Base-by-base conservation (phyloP, 2,797 vertebrate species). In the Myiotriccus ornatus region DNA sequence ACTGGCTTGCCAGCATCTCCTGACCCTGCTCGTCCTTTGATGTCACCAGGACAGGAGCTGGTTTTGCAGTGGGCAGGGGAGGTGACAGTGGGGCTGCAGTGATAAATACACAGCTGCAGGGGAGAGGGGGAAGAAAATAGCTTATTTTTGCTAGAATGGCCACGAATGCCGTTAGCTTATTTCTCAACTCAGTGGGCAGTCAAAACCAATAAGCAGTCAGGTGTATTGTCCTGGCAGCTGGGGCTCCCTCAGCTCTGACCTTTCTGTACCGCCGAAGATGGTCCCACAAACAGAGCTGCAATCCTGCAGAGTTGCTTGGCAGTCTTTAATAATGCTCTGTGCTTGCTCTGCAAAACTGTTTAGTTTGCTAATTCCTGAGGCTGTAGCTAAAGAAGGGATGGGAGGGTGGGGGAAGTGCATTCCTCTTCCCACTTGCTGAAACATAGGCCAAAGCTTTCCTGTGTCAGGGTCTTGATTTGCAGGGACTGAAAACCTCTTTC, bases 341-440 rank as follows among this genome's bases (percentile, higher is more conserved):
- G 95, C 94, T 95, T 62, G 90, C 90, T 91, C 94, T 93, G 93
- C 91, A 93, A 62, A 96, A 95, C 84, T 94, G 93, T 95, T 90
- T 84, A 90, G 95, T 93, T 97, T 96, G 95, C 95, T 96, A 67
- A 96, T 96, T 96, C 92, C 92, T 95, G 83, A 84, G 94, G 90
- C 86, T 74, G 85, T 17, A 69, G 84, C 44, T 95, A n/a, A 82
- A 93, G 89, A 46, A 84, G 88, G 75, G 87, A 69, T 90, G 93
- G 63, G 82, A 71, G 84, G 60, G 90, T 0, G 13, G 56, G 90
- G 67, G 80, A 63, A 46, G 37, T 1, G 24, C 90, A 93, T 96
- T 96, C 88, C 73, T 88, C 71, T 81, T 84, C 89, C 87, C 17
- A 4, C 34, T 81, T n/a, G 44, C 18, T 84, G 82, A 76, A 35